Percentiles rank a stretch among this genome's conserved stretches.
These are phyloP conservation scores for Biston stratarius DNA, from an alignment of 2,888 invertebrate species.

Conservation along the genomic window DNA sequence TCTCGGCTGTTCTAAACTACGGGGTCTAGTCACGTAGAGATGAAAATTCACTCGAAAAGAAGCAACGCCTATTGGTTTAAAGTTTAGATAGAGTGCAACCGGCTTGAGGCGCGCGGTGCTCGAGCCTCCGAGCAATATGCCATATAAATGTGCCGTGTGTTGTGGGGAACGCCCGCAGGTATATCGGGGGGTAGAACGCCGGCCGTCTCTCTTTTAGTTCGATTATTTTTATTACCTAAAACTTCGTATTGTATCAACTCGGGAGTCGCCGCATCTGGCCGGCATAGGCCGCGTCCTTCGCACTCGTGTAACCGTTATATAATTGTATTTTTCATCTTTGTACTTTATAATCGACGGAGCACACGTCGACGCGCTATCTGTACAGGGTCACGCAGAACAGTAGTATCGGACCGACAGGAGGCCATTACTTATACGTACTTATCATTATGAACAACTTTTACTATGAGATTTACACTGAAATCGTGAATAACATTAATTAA, in stretches of 20 bases:
- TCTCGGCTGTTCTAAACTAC: too few species aligned
- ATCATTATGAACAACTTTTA: too few species aligned
- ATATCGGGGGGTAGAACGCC: conserved; percentile 1
- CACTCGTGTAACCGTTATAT: conserved; percentile 53
- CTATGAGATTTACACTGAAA: too few species aligned
- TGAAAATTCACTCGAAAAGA: neutral
- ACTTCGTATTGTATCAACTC: conserved; percentile 63
- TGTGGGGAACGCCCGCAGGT: conserved; percentile 15
- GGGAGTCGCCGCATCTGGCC: conserved; percentile 57
- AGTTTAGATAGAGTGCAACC: too few species aligned
- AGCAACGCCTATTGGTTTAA: too few species aligned
- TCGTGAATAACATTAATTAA: too few species aligned
- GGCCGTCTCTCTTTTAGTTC: conserved; percentile 53
- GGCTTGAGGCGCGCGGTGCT: neutral
- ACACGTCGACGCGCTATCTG: conserved; percentile 69
- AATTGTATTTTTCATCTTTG: conserved; percentile 67
- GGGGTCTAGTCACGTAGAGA: too few species aligned
- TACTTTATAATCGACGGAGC: conserved; percentile 66
- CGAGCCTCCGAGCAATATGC: conserved; percentile 16
- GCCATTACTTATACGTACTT: too few species aligned
- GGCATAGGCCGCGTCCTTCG: conserved; percentile 47
- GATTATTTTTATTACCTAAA: conserved; percentile 83
- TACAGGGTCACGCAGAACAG: conserved; percentile 28
- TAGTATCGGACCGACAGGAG: too few species aligned
- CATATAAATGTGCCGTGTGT: conserved; percentile 25